phyloP scores from a whole-genome alignment of 2,888 invertebrate genomes.

The Acrobasis consociella region DNA sequence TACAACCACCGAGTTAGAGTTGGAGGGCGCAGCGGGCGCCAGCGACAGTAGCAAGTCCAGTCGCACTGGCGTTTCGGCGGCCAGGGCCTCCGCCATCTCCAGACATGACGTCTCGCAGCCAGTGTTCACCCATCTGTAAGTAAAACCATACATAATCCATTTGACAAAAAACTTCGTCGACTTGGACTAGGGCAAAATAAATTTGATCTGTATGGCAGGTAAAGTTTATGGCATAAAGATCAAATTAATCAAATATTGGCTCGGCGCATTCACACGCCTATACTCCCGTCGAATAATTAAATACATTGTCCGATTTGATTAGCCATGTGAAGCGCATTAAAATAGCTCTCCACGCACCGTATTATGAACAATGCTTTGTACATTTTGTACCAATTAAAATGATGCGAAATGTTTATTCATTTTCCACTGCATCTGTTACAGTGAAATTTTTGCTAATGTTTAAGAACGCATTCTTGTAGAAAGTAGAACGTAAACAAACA shows the following conservation, averaged over 20 bases:
- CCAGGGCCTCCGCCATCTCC: slow-evolving; percentile 92
- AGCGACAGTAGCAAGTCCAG: slow-evolving; percentile 93
- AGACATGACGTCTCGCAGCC: slow-evolving; percentile 91
- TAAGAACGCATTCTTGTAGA: slow-evolving; percentile 4
- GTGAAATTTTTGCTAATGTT: not conserved
- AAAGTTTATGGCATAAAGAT: not conserved
- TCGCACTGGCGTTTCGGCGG: slow-evolving; percentile 95
- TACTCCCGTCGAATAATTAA: slow-evolving; percentile 8
- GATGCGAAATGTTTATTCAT: slow-evolving; percentile 13
- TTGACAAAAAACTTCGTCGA: too few relatives aligned
- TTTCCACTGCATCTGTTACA: slow-evolving; percentile 1
- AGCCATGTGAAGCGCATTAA: slow-evolving; percentile 15
- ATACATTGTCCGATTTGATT: slow-evolving; percentile 12
- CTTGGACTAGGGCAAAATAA: not conserved
- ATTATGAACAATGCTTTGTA: slow-evolving; percentile 8
- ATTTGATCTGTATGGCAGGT: too few relatives aligned
- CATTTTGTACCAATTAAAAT: slow-evolving; percentile 10
- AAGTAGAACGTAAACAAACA: not conserved
- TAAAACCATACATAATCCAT: not conserved
- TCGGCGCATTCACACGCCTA: not conserved
- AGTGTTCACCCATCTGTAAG: slow-evolving; percentile 93
- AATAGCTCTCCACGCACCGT: slow-evolving; percentile 2
- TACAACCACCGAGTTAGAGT: slow-evolving; percentile 88
- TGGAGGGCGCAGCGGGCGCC: slow-evolving; percentile 90
- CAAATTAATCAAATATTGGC: not conserved